A percentile compares a stretch with the other conserved stretches of the same genome.
Evolutionary conservation across 1,140 invertebrate genomes (phyloP).

Genomic region (Potamilus streckersoni): DNA sequence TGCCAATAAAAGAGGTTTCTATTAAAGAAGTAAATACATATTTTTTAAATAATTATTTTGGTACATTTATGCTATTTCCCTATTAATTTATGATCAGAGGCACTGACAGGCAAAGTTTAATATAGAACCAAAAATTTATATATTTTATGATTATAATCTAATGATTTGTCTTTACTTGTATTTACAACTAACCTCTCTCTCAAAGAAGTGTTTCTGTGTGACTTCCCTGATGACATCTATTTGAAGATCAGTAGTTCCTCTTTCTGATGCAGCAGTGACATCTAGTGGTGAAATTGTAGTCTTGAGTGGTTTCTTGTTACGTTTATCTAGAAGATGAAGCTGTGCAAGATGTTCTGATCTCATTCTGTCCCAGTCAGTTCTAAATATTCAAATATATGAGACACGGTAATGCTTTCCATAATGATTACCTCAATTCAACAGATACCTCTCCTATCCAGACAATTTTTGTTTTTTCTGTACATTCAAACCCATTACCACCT

Average conservation of each 20-base stretch:
- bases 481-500: too few relatives aligned
- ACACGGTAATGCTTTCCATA: too few relatives aligned
- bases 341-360: slow-evolving; percentile 39
- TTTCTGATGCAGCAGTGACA: slow-evolving; percentile 22
- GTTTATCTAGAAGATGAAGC: slow-evolving; percentile 27
- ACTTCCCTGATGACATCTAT: slow-evolving; percentile 36
- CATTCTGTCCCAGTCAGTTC: slow-evolving; percentile 42
- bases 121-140: too few relatives aligned
- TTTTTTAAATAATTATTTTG: too few relatives aligned
- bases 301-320: slow-evolving; percentile 31
- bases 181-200: slow-evolving; percentile 40
- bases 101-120: too few relatives aligned
- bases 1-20: too few relatives aligned
- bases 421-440: too few relatives aligned
- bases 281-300: slow-evolving; percentile 13
- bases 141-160: neutral
- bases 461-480: too few relatives aligned
- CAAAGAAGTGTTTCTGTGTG: slow-evolving; percentile 42
- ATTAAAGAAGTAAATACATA: too few relatives aligned
- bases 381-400: neutral
- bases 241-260: slow-evolving; percentile 37
- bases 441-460: too few relatives aligned
- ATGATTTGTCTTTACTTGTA: neutral
- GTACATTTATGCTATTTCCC: too few relatives aligned
- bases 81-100: too few relatives aligned